Evolutionary conservation across 2,113 vertebrate genomes (phyloP).

Genomic region (Sorex fumeus): DNA sequence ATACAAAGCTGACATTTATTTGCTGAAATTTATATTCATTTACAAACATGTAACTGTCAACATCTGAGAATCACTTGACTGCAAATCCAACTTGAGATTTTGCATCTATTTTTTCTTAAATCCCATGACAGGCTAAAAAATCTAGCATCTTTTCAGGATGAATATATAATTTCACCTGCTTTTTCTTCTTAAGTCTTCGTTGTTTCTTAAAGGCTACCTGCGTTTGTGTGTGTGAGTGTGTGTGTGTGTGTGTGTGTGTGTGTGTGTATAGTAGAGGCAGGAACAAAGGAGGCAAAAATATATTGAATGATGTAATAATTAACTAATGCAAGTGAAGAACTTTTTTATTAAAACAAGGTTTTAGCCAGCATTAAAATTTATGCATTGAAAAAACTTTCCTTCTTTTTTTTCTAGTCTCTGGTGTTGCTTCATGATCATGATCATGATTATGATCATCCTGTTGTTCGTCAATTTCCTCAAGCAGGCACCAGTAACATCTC

Average conservation of each 20-base stretch:
- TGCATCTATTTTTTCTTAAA: not conserved
- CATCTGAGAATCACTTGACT: constrained; percentile 76
- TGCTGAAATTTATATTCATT: constrained; percentile 73
- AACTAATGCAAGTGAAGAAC: not conserved
- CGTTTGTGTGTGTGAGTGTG: not conserved
- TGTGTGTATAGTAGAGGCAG: too few relatives aligned
- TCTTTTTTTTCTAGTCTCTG: too few relatives aligned
- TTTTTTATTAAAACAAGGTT: not conserved
- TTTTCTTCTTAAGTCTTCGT: constrained; percentile 27
- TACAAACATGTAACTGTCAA: constrained; percentile 65
- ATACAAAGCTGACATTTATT: constrained; percentile 70
- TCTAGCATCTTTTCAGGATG: constrained; percentile 1
- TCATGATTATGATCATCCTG: too few relatives aligned
- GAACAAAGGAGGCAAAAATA: not conserved
- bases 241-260: not conserved
- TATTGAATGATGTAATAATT: not conserved
- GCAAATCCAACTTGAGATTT: constrained; percentile 54
- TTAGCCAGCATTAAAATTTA: too few relatives aligned
- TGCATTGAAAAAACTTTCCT: too few relatives aligned
- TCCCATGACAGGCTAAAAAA: not conserved
- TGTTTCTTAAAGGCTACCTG: constrained; percentile 9
- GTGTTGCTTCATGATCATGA: too few relatives aligned
- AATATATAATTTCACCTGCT: not conserved
- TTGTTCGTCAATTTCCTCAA: too few relatives aligned
- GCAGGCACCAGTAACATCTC: too few relatives aligned